phyloP scores from a whole-genome alignment of 2,797 vertebrate species.

The Aselliscus stoliczkanus region DNA sequence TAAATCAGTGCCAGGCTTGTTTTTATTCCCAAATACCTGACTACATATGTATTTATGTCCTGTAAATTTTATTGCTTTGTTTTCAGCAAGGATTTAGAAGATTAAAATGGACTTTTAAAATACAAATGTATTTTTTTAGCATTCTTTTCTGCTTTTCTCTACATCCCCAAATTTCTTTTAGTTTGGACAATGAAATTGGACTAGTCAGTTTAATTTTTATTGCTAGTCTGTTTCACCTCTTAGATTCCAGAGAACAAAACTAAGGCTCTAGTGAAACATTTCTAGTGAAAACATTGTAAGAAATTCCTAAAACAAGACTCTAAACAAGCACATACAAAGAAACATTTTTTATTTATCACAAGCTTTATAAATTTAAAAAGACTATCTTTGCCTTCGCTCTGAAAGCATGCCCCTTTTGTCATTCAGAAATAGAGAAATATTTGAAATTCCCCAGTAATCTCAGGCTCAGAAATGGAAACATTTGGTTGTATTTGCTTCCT shows the following conservation, averaged over 20 bases:
- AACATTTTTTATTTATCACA: constrained; percentile 22
- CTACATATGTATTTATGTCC: constrained; percentile 43
- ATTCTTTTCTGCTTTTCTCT: constrained; percentile 22
- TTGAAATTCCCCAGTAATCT: constrained; percentile 65
- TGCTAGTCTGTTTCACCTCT: constrained; percentile 36
- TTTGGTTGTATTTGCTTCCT: constrained; percentile 51
- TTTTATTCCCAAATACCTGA: constrained; percentile 62
- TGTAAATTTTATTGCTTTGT: constrained; percentile 58
- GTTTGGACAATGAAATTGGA: constrained; percentile 51
- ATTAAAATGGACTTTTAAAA: constrained; percentile 46
- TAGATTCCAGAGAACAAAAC: constrained; percentile 14
- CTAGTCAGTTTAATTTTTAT: constrained; percentile 64
- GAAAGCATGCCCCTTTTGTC: background rate
- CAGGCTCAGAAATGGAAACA: constrained; percentile 56
- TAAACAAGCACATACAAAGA: background rate
- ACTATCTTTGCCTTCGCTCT: background rate
- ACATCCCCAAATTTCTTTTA: constrained; percentile 18
- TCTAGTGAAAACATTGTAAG: constrained; percentile 38
- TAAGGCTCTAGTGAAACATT: constrained; percentile 13
- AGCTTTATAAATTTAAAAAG: constrained; percentile 8
- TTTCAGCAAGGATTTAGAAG: constrained; percentile 51
- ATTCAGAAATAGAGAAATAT: constrained; percentile 37
- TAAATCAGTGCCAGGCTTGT: constrained; percentile 70
- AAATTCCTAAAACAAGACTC: constrained; percentile 22
- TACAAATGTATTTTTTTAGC: constrained; percentile 3